Percentiles rank a stretch among this genome's conserved stretches.
Conservation (phyloP, 2,888 invertebrate genomes). For the Sericinus montela region DNA sequence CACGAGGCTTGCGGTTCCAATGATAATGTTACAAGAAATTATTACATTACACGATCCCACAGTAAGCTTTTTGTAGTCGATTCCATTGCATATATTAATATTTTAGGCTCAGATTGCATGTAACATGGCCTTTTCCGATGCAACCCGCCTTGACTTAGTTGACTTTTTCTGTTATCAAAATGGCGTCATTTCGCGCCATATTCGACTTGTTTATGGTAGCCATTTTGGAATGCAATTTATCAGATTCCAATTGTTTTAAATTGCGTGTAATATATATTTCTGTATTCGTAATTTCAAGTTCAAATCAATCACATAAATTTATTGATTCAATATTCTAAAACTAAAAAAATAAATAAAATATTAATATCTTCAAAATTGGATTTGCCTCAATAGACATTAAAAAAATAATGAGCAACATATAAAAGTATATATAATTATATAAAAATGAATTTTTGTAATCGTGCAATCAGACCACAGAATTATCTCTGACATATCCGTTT, state of each 20-base stretch:
- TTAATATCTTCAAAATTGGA: too few species aligned
- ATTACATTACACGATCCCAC: constrained; percentile 32
- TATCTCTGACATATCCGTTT: too few species aligned
- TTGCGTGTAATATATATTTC: not conserved
- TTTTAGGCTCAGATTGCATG: constrained; percentile 22
- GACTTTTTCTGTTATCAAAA: constrained; percentile 29
- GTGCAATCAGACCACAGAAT: too few species aligned
- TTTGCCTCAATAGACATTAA: too few species aligned
- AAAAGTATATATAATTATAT: too few species aligned
- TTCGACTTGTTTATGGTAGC: constrained; percentile 26
- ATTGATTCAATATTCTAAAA: too few species aligned
- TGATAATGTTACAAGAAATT: constrained; percentile 11
- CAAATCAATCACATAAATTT: too few species aligned
- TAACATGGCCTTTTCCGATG: constrained; percentile 20
- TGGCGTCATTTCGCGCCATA: constrained; percentile 37
- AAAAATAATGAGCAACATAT: too few species aligned
- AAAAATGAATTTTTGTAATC: too few species aligned
- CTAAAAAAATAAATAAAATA: too few species aligned
- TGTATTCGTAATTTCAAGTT: too few species aligned
- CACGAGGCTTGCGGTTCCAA: not conserved
- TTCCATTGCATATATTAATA: constrained; percentile 13
- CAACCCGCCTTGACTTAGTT: constrained; percentile 27
- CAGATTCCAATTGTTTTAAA: not conserved
- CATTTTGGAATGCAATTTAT: constrained; percentile 7
- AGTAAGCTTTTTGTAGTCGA: constrained; percentile 13